Conservation (phyloP, 2,797 vertebrate genomes). For the Valencia hispanica region DNA sequence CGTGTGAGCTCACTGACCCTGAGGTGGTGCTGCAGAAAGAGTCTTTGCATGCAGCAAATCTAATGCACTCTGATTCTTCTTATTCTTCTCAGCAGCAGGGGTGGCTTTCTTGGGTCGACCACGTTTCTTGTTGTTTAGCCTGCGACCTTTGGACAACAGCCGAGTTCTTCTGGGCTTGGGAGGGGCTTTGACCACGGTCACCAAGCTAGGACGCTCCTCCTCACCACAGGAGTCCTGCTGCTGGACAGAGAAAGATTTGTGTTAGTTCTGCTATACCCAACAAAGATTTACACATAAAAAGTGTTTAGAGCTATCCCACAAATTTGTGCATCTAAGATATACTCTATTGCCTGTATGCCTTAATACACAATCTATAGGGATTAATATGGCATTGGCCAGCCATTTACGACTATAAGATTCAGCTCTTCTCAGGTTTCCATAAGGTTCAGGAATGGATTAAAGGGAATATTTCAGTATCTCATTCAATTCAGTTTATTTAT, state of each 20-base stretch:
- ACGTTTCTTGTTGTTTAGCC: constrained; percentile 92
- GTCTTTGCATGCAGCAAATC: constrained; percentile 93
- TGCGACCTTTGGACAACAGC: constrained; percentile 92
- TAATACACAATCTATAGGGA: too few relatives aligned
- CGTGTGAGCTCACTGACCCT: constrained; percentile 83
- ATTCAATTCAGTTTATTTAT: too few relatives aligned
- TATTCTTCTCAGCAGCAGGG: constrained; percentile 86
- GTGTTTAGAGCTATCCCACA: neutral
- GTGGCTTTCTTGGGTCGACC: constrained; percentile 95
- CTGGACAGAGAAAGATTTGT: constrained; percentile 9
- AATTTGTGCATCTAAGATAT: too few relatives aligned
- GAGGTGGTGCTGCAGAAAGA: constrained; percentile 89
- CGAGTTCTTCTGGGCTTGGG: constrained; percentile 90
- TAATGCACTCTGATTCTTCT: constrained; percentile 92
- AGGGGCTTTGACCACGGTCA: constrained; percentile 85
- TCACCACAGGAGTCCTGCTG: constrained; percentile 91
- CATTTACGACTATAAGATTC: too few relatives aligned
- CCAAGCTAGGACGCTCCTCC: constrained; percentile 85
- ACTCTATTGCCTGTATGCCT: neutral
- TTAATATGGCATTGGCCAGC: too few relatives aligned
- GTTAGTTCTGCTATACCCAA: neutral
- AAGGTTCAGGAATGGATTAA: too few relatives aligned
- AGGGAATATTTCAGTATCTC: too few relatives aligned
- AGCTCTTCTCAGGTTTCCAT: too few relatives aligned
- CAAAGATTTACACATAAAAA: neutral